phyloP scores from a whole-genome alignment of 2,888 invertebrate genomes.

The Leptarthrus brevirostris region DNA sequence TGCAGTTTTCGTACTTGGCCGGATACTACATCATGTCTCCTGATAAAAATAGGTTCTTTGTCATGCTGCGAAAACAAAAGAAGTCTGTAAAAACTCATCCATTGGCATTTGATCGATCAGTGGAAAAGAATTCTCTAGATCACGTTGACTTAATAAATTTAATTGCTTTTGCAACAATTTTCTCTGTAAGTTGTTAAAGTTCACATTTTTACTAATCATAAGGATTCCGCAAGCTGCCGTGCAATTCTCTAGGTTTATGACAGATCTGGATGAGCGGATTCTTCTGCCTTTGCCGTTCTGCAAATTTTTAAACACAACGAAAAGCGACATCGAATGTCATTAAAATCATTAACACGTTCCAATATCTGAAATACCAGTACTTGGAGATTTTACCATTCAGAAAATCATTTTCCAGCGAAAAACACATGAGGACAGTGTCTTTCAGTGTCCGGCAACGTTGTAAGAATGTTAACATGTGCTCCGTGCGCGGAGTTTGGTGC shows the following conservation, averaged over 20 bases:
- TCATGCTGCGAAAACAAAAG: no score
- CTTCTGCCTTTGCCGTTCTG: constrained; percentile 12
- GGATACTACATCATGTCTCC: no score
- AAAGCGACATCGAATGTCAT: constrained; percentile 57
- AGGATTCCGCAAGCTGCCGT: constrained; percentile 12
- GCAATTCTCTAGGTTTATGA: constrained; percentile 29
- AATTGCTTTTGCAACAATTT: constrained; percentile 27
- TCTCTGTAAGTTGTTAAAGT: constrained; percentile 2
- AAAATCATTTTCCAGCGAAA: constrained; percentile 51
- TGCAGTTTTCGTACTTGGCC: no score
- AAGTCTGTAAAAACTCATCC: no score
- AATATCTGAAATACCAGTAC: constrained; percentile 58
- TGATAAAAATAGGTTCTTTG: no score
- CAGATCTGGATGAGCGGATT: constrained; percentile 31
- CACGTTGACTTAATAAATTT: constrained; percentile 36
- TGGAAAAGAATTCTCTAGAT: no score
- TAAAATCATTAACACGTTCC: constrained; percentile 60
- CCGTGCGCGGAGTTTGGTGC: constrained; percentile 10
- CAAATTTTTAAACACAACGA: constrained; percentile 32
- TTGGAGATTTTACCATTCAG: constrained; percentile 52
- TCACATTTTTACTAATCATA: constrained; percentile 26
- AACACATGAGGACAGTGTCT: constrained; percentile 47
- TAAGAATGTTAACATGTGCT: constrained; percentile 45
- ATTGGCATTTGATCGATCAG: no score
- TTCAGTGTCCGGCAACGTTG: constrained; percentile 31